Conservation (phyloP, 2,113 vertebrate species). For the Azemiops feae region DNA sequence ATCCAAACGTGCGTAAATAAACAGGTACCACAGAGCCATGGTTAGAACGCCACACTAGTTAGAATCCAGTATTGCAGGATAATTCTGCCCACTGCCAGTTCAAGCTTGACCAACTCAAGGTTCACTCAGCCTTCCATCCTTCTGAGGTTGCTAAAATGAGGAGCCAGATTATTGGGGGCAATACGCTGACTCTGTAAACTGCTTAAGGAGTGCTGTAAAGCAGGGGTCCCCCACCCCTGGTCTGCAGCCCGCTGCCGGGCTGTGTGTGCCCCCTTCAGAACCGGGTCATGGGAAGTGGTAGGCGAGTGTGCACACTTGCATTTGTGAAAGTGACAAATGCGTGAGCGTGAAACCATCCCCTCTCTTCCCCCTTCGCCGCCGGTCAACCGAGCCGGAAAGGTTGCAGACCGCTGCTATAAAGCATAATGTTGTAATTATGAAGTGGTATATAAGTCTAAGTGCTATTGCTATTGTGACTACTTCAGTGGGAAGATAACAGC, state of each 20-base stretch:
- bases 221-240: no score
- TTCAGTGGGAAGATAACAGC: no score
- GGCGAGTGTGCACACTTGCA: no score
- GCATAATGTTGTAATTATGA: background rate
- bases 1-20: background rate
- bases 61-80: background rate
- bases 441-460: no score
- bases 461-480: no score
- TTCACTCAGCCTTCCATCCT: background rate
- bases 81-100: background rate
- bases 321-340: background rate
- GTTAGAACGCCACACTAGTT: background rate
- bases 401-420: background rate
- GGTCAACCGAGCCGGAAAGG: background rate
- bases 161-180: background rate
- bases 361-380: background rate
- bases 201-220: background rate
- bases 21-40: background rate
- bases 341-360: background rate
- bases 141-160: background rate
- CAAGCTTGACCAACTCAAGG: background rate
- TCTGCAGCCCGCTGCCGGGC: no score
- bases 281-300: no score
- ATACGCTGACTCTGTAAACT: background rate
- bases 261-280: no score